Percentiles rank a stretch among this genome's conserved stretches.
Conservation (phyloP, 1,140 invertebrate species). For the Ips nitidus region DNA sequence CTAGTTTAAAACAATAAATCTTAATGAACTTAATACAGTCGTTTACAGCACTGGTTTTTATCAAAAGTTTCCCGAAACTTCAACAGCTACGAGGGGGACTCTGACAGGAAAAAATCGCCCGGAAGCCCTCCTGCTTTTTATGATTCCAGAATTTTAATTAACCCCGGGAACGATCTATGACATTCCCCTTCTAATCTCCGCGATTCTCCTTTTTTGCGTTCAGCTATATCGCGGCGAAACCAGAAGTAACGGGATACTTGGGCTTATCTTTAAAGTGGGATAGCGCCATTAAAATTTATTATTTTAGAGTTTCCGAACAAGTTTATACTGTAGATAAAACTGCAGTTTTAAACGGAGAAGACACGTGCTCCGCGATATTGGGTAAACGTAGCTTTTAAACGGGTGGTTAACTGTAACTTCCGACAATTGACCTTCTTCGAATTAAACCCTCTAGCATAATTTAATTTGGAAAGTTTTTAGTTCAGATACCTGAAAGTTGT, state of each 20-base stretch:
- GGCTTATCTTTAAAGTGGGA: slow-evolving; percentile 33
- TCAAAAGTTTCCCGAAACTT: too few relatives aligned
- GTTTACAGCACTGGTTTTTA: too few relatives aligned
- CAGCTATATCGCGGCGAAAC: slow-evolving; percentile 10
- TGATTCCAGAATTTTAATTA: slow-evolving; percentile 23
- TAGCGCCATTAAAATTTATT: slow-evolving; percentile 34
- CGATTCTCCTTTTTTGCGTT: slow-evolving; percentile 14
- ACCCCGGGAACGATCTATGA: background rate
- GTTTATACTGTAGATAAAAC: slow-evolving; percentile 24
- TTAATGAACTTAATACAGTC: too few relatives aligned
- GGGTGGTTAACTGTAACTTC: background rate
- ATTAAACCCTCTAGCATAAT: background rate
- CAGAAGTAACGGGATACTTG: slow-evolving; percentile 26
- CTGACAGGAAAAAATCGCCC: too few relatives aligned
- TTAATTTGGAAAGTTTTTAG: background rate
- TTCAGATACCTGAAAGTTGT: too few relatives aligned
- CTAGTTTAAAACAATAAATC: too few relatives aligned
- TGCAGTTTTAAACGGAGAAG: slow-evolving; percentile 17
- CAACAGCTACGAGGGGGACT: too few relatives aligned
- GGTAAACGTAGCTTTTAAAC: background rate
- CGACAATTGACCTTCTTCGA: slow-evolving; percentile 1
- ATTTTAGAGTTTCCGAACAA: slow-evolving; percentile 29
- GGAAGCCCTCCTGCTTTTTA: background rate
- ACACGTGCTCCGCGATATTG: slow-evolving; percentile 5
- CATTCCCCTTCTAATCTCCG: slow-evolving; percentile 14